These are phyloP conservation scores for Hybognathus amarus DNA, from an alignment of 2,797 vertebrate genomes.

Conservation along the genomic window DNA sequence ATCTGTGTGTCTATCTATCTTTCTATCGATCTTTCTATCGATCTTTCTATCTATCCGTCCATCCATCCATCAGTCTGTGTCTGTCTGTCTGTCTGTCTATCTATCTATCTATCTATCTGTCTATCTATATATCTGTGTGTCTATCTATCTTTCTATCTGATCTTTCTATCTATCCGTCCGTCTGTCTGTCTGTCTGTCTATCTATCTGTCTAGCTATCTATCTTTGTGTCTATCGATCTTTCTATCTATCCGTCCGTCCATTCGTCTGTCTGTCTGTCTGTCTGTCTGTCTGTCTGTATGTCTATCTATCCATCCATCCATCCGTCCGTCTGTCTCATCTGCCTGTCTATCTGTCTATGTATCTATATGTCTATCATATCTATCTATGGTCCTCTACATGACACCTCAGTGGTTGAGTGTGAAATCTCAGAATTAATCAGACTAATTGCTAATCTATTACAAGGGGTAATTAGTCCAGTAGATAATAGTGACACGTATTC, in stretches of 20 bases:
- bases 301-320: accelerated
- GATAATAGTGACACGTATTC: slow-evolving; percentile 45
- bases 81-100: background rate
- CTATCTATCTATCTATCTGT: background rate
- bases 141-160: background rate
- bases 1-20: accelerated
- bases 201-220: accelerated
- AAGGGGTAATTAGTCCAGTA: slow-evolving; percentile 49
- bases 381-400: background rate
- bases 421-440: slow-evolving; percentile 46
- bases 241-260: accelerated
- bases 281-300: accelerated
- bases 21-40: accelerated
- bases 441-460: slow-evolving; percentile 55
- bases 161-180: too few species aligned
- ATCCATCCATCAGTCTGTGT: accelerated
- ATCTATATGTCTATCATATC: too few species aligned
- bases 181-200: accelerated
- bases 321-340: background rate
- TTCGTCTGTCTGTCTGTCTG: accelerated
- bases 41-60: accelerated
- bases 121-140: background rate
- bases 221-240: accelerated
- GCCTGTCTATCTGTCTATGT: accelerated
- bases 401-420: slow-evolving; percentile 23